Evolutionary conservation across 2,797 vertebrate genomes (phyloP).

Genomic region (Macrochelys suwanniensis): DNA sequence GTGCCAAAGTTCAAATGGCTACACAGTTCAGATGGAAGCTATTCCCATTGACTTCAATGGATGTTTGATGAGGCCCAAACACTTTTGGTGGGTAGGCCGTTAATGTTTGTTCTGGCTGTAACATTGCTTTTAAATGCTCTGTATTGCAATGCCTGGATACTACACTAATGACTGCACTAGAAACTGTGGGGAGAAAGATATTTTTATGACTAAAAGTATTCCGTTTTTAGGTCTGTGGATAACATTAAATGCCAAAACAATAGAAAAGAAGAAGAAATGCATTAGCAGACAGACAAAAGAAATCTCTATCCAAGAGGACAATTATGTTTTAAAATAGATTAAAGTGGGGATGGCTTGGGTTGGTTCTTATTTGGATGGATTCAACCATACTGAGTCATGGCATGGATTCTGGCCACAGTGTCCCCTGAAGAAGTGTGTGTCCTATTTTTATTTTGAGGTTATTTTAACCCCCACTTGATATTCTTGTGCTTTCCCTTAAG

Average conservation of each 20-base stretch:
- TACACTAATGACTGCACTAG: neutral
- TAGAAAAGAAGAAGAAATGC: neutral
- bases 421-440: neutral
- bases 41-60: neutral
- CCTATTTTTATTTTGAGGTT: slow-evolving; percentile 54
- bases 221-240: slow-evolving; percentile 20
- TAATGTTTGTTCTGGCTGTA: slow-evolving; percentile 31
- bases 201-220: slow-evolving; percentile 51
- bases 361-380: slow-evolving; percentile 31
- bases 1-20: slow-evolving; percentile 7
- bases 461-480: slow-evolving; percentile 67
- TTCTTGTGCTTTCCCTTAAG: slow-evolving; percentile 72
- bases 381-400: neutral
- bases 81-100: neutral
- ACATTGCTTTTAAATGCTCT: slow-evolving; percentile 3
- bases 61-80: neutral
- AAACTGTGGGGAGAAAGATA: slow-evolving; percentile 7
- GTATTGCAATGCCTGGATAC: neutral
- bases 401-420: neutral
- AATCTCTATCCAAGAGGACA: neutral
- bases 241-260: slow-evolving; percentile 20
- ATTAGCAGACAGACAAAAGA: neutral
- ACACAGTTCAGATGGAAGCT: neutral
- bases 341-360: neutral
- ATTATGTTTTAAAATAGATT: neutral